Conservation (phyloP, 2,797 vertebrate species). For the Chanos chanos region DNA sequence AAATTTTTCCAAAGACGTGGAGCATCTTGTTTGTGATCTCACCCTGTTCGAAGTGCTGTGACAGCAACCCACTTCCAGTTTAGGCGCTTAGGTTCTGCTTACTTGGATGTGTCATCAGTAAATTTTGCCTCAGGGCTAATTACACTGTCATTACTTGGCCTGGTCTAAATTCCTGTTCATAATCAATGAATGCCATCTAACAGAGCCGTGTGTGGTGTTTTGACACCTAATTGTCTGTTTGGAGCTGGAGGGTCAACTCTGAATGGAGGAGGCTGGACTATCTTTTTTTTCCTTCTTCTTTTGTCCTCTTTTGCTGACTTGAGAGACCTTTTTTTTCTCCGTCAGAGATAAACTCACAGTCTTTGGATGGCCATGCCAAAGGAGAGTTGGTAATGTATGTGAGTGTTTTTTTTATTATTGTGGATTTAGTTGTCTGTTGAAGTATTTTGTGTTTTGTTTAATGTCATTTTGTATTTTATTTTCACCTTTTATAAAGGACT, state of each 20-base stretch:
- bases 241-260: constrained; percentile 63
- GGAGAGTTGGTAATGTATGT: too few relatives aligned
- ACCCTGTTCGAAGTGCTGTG: too few relatives aligned
- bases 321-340: constrained; percentile 70
- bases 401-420: background rate
- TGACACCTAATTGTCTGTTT: constrained; percentile 31
- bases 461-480: too few relatives aligned
- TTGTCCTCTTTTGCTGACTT: constrained; percentile 80
- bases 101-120: constrained; percentile 31
- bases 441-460: background rate
- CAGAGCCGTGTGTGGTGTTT: constrained; percentile 30
- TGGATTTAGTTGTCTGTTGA: background rate
- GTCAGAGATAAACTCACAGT: constrained; percentile 41
- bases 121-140: constrained; percentile 34
- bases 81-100: background rate
- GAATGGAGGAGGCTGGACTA: constrained; percentile 65
- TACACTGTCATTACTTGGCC: constrained; percentile 34
- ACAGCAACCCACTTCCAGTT: too few relatives aligned
- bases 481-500: too few relatives aligned
- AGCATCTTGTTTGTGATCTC: too few relatives aligned
- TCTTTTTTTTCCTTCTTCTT: constrained; percentile 72
- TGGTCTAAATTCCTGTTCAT: too few relatives aligned
- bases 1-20: too few relatives aligned
- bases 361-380: too few relatives aligned
- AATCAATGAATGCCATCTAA: too few relatives aligned